A percentile compares a stretch with the other conserved stretches of the same genome.
These are phyloP conservation scores for Troglohyphantes excavatus DNA, from an alignment of 2,888 invertebrate species.

Conservation along the genomic window DNA sequence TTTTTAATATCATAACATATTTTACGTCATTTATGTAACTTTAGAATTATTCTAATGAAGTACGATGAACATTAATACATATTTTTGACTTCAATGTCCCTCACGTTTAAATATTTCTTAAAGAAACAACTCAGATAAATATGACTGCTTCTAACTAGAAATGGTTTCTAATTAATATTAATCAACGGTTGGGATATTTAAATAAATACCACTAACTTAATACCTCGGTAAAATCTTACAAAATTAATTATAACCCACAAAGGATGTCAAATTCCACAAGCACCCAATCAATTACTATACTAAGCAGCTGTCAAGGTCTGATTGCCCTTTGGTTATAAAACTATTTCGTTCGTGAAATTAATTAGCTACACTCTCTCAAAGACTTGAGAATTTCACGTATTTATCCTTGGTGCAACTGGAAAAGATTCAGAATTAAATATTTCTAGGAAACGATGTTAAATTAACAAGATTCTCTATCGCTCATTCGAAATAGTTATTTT, in stretches of 20 bases:
- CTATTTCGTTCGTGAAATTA: constrained; percentile 5
- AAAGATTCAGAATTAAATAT: not conserved
- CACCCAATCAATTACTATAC: not conserved
- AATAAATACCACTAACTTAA: not conserved
- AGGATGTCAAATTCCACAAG: not conserved
- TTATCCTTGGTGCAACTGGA: not conserved
- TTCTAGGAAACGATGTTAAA: not conserved
- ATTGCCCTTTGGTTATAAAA: constrained; percentile 14
- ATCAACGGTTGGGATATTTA: not conserved
- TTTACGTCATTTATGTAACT: too few relatives aligned
- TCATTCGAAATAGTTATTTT: not conserved
- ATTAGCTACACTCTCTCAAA: constrained; percentile 7
- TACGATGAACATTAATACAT: too few relatives aligned
- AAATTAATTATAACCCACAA: not conserved
- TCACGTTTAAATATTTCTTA: too few relatives aligned
- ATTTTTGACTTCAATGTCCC: too few relatives aligned
- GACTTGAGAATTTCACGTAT: not conserved
- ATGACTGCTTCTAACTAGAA: too few relatives aligned
- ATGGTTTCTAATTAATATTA: not conserved
- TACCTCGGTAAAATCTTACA: not conserved
- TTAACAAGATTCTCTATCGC: not conserved
- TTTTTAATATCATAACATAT: too few relatives aligned
- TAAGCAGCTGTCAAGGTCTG: not conserved
- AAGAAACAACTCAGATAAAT: too few relatives aligned
- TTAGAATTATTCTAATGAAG: too few relatives aligned